phyloP scores from a whole-genome alignment of 2,888 invertebrate species.

The Lasioglossum morio region DNA sequence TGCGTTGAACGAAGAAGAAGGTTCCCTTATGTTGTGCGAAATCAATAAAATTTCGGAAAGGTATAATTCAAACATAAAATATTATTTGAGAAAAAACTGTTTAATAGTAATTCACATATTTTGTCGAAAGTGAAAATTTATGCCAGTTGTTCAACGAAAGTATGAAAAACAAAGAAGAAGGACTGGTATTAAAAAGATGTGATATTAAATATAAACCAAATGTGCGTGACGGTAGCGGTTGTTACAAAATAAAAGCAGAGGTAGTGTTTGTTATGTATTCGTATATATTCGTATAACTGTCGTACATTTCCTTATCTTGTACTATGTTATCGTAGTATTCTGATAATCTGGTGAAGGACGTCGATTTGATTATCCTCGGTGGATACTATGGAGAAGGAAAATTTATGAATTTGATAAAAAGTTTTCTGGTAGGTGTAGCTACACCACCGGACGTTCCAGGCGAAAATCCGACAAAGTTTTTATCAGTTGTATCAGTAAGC shows the following conservation, averaged over 20 bases:
- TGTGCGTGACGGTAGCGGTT: constrained; percentile 91
- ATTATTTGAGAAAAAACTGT: neutral
- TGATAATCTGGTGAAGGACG: constrained; percentile 92
- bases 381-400: constrained; percentile 92
- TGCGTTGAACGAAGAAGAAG: constrained; percentile 88
- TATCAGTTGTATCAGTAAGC: constrained; percentile 89
- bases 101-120: constrained; percentile 11
- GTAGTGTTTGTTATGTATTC: constrained; percentile 83
- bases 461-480: constrained; percentile 85
- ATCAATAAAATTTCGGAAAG: constrained; percentile 73
- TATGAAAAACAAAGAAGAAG: constrained; percentile 94
- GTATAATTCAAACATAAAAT: constrained; percentile 64
- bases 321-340: constrained; percentile 87
- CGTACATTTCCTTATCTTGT: neutral
- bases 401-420: constrained; percentile 89
- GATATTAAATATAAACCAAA: constrained; percentile 93
- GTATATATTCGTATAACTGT: neutral
- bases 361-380: constrained; percentile 96
- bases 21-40: constrained; percentile 89
- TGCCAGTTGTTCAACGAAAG: constrained; percentile 91
- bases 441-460: constrained; percentile 81
- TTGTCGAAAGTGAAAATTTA: constrained; percentile 87
- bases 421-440: constrained; percentile 93
- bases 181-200: constrained; percentile 94
- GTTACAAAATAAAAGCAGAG: constrained; percentile 97